phyloP scores from a whole-genome alignment of 2,797 vertebrate species.

The Typhlichthys eigenmanni region DNA sequence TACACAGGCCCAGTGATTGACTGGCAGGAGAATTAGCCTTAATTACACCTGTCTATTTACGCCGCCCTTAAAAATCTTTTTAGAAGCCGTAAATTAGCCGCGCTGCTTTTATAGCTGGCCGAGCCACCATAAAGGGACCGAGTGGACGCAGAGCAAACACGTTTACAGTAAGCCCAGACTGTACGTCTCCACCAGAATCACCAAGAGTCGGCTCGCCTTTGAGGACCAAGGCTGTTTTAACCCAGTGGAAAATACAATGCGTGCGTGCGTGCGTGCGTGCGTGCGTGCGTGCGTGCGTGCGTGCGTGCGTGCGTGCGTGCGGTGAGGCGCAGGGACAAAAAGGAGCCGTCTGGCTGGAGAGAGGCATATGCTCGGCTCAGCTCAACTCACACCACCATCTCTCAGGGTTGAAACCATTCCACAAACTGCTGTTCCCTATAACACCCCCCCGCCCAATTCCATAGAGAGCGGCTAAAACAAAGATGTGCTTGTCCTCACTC shows the following conservation, averaged over 20 bases:
- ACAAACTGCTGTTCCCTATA: slow-evolving; percentile 20
- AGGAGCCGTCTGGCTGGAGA: slow-evolving; percentile 37
- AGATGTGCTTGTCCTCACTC: slow-evolving; percentile 70
- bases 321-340: slow-evolving; percentile 48
- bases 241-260: slow-evolving; percentile 57
- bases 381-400: slow-evolving; percentile 47
- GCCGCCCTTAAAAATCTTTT: slow-evolving; percentile 43
- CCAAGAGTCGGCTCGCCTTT: slow-evolving; percentile 40
- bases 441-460: neutral
- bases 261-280: slow-evolving; percentile 10
- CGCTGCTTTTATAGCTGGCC: slow-evolving; percentile 13
- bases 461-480: slow-evolving; percentile 61
- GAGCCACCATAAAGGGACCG: slow-evolving; percentile 20
- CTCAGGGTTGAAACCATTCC: slow-evolving; percentile 48
- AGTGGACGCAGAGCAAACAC: slow-evolving; percentile 46
- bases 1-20: slow-evolving; percentile 68
- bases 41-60: slow-evolving; percentile 71
- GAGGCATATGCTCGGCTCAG: slow-evolving; percentile 49
- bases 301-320: slow-evolving; percentile 15
- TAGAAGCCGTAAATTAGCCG: slow-evolving; percentile 57
- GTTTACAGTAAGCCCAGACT: slow-evolving; percentile 64
- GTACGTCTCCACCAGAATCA: slow-evolving; percentile 52
- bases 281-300: slow-evolving; percentile 21
- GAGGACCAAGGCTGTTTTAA: slow-evolving; percentile 53
- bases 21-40: slow-evolving; percentile 69